A percentile compares a stretch with the other conserved stretches of the same genome.
Evolutionary conservation across 2,113 vertebrate species (phyloP).

Genomic region (western clawed frog (Xenopus tropicalis)): DNA sequence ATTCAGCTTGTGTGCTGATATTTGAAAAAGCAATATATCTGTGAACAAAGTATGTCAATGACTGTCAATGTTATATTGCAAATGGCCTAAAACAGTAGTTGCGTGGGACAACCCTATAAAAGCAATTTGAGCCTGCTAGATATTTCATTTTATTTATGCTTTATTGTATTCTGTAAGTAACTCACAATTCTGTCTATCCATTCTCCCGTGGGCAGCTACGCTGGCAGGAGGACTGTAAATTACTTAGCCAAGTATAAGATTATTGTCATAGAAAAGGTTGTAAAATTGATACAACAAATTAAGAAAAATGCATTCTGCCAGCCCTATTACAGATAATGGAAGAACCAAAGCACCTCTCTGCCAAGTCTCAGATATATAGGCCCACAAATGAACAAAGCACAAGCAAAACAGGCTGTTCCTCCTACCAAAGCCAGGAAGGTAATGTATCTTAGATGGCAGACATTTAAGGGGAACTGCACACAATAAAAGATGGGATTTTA

Average conservation of each 20-base stretch:
- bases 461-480: not conserved
- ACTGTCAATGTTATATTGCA: conserved; percentile 7
- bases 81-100: conserved; percentile 8
- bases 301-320: conserved; percentile 37
- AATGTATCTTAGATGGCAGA: not conserved
- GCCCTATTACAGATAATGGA: conserved; percentile 28
- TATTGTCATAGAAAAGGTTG: conserved; percentile 39
- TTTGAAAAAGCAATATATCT: not conserved
- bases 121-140: conserved; percentile 14
- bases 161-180: conserved; percentile 31
- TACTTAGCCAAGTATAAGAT: conserved; percentile 22
- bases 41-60: not conserved
- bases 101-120: conserved; percentile 11
- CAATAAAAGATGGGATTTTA: not conserved
- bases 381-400: conserved; percentile 23
- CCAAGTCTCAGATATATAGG: conserved; percentile 19
- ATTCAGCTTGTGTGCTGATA: too few relatives aligned
- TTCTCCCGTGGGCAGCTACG: conserved; percentile 16
- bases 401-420: conserved; percentile 23
- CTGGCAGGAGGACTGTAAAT: conserved; percentile 35
- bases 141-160: conserved; percentile 34
- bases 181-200: conserved; percentile 21
- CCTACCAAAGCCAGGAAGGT: conserved; percentile 18
- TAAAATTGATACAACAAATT: conserved; percentile 45
- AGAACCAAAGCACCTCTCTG: conserved; percentile 7